Conservation (phyloP, 2,888 invertebrate species). For the Orchestes rusci region DNA sequence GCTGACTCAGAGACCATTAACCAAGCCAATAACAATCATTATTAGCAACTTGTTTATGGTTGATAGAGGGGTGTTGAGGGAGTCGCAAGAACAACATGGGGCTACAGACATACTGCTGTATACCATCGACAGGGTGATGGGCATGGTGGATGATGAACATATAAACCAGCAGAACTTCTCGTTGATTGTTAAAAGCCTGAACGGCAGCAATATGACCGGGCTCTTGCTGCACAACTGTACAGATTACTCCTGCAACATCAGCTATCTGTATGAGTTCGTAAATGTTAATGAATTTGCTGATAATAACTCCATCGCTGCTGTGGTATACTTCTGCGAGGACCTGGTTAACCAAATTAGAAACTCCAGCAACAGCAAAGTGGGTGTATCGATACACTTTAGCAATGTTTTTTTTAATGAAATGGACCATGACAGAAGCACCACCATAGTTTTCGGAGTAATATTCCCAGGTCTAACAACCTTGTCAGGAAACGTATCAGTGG, state of each 20-base stretch:
- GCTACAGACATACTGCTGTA: slow-evolving; percentile 29
- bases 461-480: slow-evolving; percentile 49
- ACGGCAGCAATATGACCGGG: slow-evolving; percentile 46
- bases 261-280: slow-evolving; percentile 20
- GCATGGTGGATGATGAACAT: slow-evolving; percentile 6
- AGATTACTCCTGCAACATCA: slow-evolving; percentile 39
- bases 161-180: slow-evolving; percentile 44
- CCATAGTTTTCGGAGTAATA: slow-evolving; percentile 49
- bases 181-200: slow-evolving; percentile 42
- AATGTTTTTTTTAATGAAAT: slow-evolving; percentile 30
- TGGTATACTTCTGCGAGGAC: slow-evolving; percentile 26
- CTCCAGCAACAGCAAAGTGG: slow-evolving; percentile 17
- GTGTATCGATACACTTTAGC: slow-evolving; percentile 27
- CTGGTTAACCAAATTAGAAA: slow-evolving; percentile 25
- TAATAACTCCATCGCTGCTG: slow-evolving; percentile 20
- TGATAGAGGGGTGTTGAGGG: slow-evolving; percentile 20
- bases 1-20: slow-evolving; percentile 21
- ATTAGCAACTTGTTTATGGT: slow-evolving; percentile 44
- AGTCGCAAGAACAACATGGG: slow-evolving; percentile 24
- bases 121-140: slow-evolving; percentile 26
- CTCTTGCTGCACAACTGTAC: slow-evolving; percentile 37
- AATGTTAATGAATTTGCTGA: background rate
- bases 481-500: slow-evolving; percentile 47
- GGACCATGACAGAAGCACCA: slow-evolving; percentile 16
- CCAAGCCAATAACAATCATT: slow-evolving; percentile 44